These are phyloP conservation scores for Botia kubotai DNA, from an alignment of 2,797 vertebrate genomes.

Conservation along the genomic window DNA sequence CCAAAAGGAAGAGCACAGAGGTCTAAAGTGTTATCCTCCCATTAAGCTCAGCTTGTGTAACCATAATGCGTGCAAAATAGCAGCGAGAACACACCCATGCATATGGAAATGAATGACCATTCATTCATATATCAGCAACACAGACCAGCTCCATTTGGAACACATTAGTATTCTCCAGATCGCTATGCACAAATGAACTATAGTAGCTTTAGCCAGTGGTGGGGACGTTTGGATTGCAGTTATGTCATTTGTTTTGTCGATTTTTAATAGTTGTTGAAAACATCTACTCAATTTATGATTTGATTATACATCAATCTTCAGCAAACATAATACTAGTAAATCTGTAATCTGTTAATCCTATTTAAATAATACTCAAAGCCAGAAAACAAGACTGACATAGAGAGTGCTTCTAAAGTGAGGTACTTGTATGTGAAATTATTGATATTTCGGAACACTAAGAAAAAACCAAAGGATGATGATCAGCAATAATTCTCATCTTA, in stretches of 20 bases:
- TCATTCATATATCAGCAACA: conserved; percentile 60
- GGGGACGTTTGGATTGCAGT: not conserved
- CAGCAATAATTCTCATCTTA: conserved; percentile 39
- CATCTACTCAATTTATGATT: conserved; percentile 62
- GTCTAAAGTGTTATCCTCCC: conserved; percentile 65
- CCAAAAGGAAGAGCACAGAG: conserved; percentile 62
- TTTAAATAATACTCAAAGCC: conserved; percentile 59
- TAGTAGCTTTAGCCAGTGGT: not conserved
- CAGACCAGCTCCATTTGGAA: conserved; percentile 35
- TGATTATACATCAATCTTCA: conserved; percentile 64
- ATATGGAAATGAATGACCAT: conserved; percentile 68
- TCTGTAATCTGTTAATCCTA: conserved; percentile 66
- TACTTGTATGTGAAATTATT: not conserved
- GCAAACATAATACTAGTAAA: conserved; percentile 65
- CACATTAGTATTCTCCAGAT: conserved; percentile 51
- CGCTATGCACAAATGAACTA: conserved; percentile 28
- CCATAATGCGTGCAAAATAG: conserved; percentile 66
- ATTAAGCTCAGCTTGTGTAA: conserved; percentile 56
- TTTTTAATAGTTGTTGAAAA: conserved; percentile 71
- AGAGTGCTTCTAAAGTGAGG: conserved; percentile 45
- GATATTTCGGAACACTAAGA: not conserved
- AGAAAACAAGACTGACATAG: conserved; percentile 30
- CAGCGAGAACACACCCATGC: conserved; percentile 67
- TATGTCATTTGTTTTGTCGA: conserved; percentile 25
- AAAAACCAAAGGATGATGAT: conserved; percentile 19